Evolutionary conservation across 2,888 invertebrate species (phyloP), one percentile per base, ranked within the genome.

Genomic region (Morpho helenor): DNA sequence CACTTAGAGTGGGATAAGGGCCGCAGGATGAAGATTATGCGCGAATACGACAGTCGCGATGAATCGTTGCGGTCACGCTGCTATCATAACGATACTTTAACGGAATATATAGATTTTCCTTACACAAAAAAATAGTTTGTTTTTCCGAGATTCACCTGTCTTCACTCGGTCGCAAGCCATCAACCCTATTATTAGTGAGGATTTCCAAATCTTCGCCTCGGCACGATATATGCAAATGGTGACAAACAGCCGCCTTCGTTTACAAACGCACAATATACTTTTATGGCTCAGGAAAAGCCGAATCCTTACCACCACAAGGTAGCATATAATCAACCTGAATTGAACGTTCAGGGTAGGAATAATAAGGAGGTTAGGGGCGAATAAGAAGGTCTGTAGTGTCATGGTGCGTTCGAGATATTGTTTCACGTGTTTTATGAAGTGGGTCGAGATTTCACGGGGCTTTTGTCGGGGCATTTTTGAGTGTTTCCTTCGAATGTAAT

Each of bases 401-500:
- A 50, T 50, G 63, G 70, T 63, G 71, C 71, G 69, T 66, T 69
- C 69, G 72, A 83, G 87, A 88, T 87, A 88, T 89, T 88, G 87
- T 88, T 88, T 88, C 86, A 83, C 82, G 84, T 87, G 87, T 85
- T 89, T 89, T 88, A 89, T 88, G 89, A 87, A 86, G 87, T 88
- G 87, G 82, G 77, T 79, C 76, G 81, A 80, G 84, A 86, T 87
- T 87, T 84, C 84, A 80, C 82, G 82, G 83, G 75, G 73, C 74
- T 80, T 74, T 78, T 66, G 71, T 70, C 75, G 77, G 78, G 53
- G 75, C 79, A 77, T 80, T 82, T 82, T 82, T 80, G 82, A 84
- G 78, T 81, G 77, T 79, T 80, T 78, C 73, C 77, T 76, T 71
- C 66, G 66, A 68, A 72, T 66, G 75, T 81, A 69, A 72, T 67